A percentile compares a stretch with the other conserved stretches of the same genome.
phyloP scores from a whole-genome alignment of 92 coral and sea anemone genomes.

The Zoanthus gigantus region DNA sequence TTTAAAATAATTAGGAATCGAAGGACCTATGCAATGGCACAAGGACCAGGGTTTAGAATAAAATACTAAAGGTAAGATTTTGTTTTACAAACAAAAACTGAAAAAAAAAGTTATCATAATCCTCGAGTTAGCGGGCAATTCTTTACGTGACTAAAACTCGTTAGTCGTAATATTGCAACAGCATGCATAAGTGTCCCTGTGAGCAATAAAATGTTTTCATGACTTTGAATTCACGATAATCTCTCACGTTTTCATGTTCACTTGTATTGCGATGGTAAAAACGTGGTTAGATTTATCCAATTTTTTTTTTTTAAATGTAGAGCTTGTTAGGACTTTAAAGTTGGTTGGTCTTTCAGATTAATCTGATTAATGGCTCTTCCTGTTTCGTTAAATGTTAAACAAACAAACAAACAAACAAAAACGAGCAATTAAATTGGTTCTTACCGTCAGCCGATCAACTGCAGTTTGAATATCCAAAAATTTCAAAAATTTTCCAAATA shows the following conservation, averaged over 20 bases:
- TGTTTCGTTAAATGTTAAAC: neutral
- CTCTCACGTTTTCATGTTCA: neutral
- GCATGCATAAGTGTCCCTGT: neutral
- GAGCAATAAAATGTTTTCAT: neutral
- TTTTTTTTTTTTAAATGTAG: neutral
- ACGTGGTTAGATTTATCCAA: neutral
- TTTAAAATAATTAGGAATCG: too few relatives aligned
- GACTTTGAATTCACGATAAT: neutral
- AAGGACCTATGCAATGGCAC: too few relatives aligned
- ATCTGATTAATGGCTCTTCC: neutral
- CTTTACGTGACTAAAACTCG: neutral
- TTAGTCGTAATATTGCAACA: neutral
- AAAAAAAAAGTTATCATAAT: too few relatives aligned
- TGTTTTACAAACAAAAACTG: too few relatives aligned
- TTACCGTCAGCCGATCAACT: slow-evolving; percentile 14
- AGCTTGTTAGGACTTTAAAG: neutral
- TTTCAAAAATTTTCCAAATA: neutral
- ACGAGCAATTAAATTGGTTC: neutral
- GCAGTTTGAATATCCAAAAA: neutral
- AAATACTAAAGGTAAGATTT: too few relatives aligned
- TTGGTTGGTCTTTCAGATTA: neutral
- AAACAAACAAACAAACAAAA: neutral
- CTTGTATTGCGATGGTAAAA: neutral
- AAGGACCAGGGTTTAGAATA: too few relatives aligned
- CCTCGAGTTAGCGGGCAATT: too few relatives aligned